phyloP scores from a whole-genome alignment of 37 sponge, comb jelly and placozoan genomes.

The Mnemiopsis leidyi region DNA sequence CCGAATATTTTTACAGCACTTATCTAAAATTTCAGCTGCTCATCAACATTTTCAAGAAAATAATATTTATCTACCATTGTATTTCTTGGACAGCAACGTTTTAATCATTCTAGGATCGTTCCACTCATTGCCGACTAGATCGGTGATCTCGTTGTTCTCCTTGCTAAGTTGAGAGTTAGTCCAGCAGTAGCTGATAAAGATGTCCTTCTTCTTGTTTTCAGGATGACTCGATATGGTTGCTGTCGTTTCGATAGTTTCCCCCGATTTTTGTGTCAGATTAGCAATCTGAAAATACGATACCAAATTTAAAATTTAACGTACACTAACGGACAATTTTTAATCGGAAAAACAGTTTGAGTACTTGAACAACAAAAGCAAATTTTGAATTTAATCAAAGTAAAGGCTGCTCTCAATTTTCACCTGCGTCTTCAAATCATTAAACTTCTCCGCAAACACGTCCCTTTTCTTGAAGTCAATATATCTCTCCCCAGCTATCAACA shows the following conservation, averaged over 20 bases:
- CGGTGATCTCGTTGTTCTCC: not conserved
- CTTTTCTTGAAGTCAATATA: conserved; percentile 51
- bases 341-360: too few species aligned
- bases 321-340: too few species aligned
- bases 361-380: too few species aligned
- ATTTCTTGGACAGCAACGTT: conserved; percentile 1
- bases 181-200: conserved; percentile 63
- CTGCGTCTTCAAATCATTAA: not conserved
- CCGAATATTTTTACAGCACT: too few species aligned
- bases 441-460: conserved; percentile 30
- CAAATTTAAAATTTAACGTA: too few species aligned
- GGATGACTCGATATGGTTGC: not conserved
- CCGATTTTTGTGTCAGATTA: not conserved
- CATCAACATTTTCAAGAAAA: too few species aligned
- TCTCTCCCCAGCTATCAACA: conserved; percentile 47
- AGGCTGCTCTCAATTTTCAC: not conserved
- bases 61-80: not conserved
- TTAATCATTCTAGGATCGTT: conserved; percentile 35
- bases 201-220: not conserved
- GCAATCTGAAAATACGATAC: not conserved
- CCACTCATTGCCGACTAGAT: not conserved
- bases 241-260: not conserved
- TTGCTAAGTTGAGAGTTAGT: conserved; percentile 22
- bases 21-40: too few species aligned
- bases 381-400: too few species aligned